These are phyloP conservation scores for Acrocephalus arundinaceus DNA, from an alignment of 2,113 vertebrate species.

Conservation along the genomic window DNA sequence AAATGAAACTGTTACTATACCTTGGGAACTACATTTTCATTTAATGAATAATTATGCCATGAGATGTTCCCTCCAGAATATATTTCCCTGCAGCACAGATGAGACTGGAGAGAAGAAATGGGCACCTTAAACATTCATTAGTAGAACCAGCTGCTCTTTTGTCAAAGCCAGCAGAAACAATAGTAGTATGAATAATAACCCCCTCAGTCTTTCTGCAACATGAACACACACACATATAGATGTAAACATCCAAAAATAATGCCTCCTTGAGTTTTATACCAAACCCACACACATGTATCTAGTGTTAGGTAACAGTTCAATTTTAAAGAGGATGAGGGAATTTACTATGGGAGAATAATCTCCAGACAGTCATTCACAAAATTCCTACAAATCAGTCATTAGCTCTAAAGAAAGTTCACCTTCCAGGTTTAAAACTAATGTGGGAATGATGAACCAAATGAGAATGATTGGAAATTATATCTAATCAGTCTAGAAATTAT, in stretches of 20 bases:
- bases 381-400: neutral
- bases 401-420: neutral
- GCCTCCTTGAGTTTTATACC: neutral
- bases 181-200: neutral
- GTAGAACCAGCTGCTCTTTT: neutral
- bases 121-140: constrained; percentile 9
- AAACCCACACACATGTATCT: neutral
- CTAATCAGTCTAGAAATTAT: neutral
- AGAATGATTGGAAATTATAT: neutral
- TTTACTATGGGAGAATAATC: neutral
- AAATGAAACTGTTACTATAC: neutral
- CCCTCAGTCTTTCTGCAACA: neutral
- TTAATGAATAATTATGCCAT: neutral
- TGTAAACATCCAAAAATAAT: neutral
- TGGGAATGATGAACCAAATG: neutral
- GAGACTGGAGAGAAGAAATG: neutral
- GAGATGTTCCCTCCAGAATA: neutral
- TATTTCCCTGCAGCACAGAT: neutral
- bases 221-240: neutral
- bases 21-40: neutral
- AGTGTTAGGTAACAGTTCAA: neutral
- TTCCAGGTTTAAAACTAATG: neutral
- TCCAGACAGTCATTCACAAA: neutral
- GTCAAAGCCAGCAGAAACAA: neutral
- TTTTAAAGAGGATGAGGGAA: neutral